Conservation (phyloP, 1,140 invertebrate species). For the Dendroctonus valens region DNA sequence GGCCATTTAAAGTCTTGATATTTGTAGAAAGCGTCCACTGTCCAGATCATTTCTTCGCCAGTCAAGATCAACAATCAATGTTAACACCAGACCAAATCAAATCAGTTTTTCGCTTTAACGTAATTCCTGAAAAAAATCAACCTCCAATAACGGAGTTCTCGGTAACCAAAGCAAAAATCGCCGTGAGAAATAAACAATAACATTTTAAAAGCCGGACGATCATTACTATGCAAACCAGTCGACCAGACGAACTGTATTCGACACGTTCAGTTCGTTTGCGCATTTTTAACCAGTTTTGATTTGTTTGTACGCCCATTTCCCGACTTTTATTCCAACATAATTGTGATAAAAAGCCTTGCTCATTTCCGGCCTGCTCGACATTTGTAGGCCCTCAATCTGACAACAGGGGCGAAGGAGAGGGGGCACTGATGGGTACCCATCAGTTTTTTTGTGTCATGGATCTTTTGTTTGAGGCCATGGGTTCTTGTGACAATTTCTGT, state of each 20-base stretch:
- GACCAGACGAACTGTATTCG: constrained; percentile 26
- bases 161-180: constrained; percentile 21
- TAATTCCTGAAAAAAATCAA: too few relatives aligned
- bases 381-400: constrained; percentile 15
- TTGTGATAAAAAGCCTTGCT: constrained; percentile 36
- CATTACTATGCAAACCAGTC: constrained; percentile 30
- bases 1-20: too few relatives aligned
- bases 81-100: too few relatives aligned
- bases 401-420: not conserved
- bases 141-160: too few relatives aligned
- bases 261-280: constrained; percentile 13
- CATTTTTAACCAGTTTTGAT: constrained; percentile 5
- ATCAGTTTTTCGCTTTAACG: too few relatives aligned
- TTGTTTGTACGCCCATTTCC: constrained; percentile 24
- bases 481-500: too few relatives aligned
- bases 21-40: too few relatives aligned
- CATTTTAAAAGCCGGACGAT: constrained; percentile 33
- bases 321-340: constrained; percentile 34
- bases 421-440: not conserved
- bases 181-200: constrained; percentile 37
- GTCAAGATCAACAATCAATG: too few relatives aligned
- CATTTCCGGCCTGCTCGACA: constrained; percentile 30
- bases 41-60: too few relatives aligned
- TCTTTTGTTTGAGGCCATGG: too few relatives aligned
- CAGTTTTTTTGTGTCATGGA: too few relatives aligned